Percentiles rank a stretch among this genome's conserved stretches.
Conservation (phyloP, 2,113 vertebrate species). For the Catharus minimus region DNA sequence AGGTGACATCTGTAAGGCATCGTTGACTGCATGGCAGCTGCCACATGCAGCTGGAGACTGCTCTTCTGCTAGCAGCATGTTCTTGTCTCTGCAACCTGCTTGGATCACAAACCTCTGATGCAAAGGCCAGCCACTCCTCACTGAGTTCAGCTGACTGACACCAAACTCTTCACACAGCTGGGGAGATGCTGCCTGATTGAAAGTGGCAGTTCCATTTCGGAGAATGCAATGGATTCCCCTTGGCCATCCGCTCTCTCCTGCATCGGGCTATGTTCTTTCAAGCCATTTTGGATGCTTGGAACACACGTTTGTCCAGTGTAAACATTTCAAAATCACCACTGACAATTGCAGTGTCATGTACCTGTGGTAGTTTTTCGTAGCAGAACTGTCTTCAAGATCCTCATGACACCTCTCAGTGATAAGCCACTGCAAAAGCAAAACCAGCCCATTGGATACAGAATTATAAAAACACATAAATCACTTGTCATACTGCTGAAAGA, state of each 20-base stretch:
- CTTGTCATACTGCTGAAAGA: conserved; percentile 62
- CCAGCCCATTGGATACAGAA: conserved; percentile 45
- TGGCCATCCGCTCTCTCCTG: conserved; percentile 34
- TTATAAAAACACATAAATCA: background rate
- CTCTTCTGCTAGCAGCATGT: conserved; percentile 65
- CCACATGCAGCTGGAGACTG: conserved; percentile 50
- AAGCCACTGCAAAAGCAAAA: conserved; percentile 39
- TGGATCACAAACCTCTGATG: conserved; percentile 61
- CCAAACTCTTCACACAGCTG: conserved; percentile 34
- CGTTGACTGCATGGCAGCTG: conserved; percentile 62
- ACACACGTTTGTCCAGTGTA: conserved; percentile 54
- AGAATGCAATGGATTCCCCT: conserved; percentile 44
- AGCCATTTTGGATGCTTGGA: conserved; percentile 62
- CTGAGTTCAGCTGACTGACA: conserved; percentile 61
- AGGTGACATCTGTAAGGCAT: conserved; percentile 11
- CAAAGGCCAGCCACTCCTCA: conserved; percentile 52
- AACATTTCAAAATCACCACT: conserved; percentile 62
- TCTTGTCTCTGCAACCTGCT: conserved; percentile 63
- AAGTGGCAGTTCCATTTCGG: conserved; percentile 43
- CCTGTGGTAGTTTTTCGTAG: conserved; percentile 56
- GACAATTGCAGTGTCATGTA: background rate
- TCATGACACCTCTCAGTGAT: conserved; percentile 54
- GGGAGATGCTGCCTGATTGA: background rate
- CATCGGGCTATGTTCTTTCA: conserved; percentile 46
- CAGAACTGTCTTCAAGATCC: conserved; percentile 58